Base-by-base conservation (phyloP, 2,113 vertebrate genomes). In the Drymodes brunneopygia region DNA sequence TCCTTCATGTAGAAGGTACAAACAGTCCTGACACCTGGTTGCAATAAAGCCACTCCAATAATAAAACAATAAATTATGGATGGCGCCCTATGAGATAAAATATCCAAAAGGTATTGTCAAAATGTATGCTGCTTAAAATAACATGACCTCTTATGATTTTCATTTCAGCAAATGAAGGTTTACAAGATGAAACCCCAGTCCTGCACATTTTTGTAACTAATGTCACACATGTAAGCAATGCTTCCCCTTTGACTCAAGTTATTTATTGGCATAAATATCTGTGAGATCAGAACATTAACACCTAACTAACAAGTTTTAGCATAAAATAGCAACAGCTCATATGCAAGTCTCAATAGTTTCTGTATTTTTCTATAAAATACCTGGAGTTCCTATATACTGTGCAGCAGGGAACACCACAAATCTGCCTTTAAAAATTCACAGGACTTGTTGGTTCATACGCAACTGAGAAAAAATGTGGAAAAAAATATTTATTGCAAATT, bases 201-300 rank as follows among this genome's bases (percentile, higher is more conserved):
- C 45, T 65, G 54, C 58, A 57, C 38, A 12, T 80, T 94, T 92
- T 88, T 93, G 23, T n/a, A 72, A 50, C 45, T 73, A 70, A 47
- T 17, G 18, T 36, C 73, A 86, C 35, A 86, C 35, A 17, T 36
- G 19, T 33, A 80, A 94, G 50, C 44, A 70, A 79, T n/a, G 27
- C 54, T 90, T 81, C 36, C 78, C 50, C 24, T 70, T 70, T 82
- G 35, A 69, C 58, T 85, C 28, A 23, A 87, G 70, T 29, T 88
- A 88, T 93, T 93, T 85, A 92, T 75, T 94, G 62, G 47, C 67
- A 70, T 48, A 95, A 95, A 94, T 92, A 93, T 78, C 88, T 91
- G 47, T 5, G 22, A 86, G 44, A 88, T 93, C 54, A 90, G 67
- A 93, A 73, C 35, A 50, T 58, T 70, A 88, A 94, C 90, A 93